phyloP scores from a whole-genome alignment of 2,113 vertebrate species.

The Mobula hypostoma region DNA sequence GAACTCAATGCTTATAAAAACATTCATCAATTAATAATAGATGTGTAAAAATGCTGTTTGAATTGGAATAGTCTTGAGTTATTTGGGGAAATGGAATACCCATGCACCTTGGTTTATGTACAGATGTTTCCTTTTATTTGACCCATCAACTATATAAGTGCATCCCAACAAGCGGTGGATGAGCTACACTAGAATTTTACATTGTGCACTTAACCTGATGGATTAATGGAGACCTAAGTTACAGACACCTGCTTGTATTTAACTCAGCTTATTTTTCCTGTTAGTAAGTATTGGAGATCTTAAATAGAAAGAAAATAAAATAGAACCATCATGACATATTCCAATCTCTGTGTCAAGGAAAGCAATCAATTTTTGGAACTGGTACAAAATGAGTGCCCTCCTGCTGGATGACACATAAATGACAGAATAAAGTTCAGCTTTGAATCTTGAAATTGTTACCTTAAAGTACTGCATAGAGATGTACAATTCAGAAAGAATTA shows the following conservation, averaged over 20 bases:
- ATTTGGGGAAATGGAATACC: too few relatives aligned
- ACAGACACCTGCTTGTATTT: background rate
- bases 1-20: background rate
- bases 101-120: background rate
- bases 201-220: background rate
- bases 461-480: background rate
- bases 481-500: background rate
- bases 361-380: background rate
- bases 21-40: background rate
- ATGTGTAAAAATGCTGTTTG: background rate
- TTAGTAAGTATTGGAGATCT: background rate
- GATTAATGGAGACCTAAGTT: background rate
- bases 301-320: background rate
- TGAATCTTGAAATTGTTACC: background rate
- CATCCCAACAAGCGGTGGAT: background rate
- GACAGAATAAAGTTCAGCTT: background rate
- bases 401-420: background rate
- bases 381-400: conserved; percentile 9
- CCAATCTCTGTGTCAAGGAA: background rate
- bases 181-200: background rate
- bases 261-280: background rate
- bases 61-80: background rate
- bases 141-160: background rate
- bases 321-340: background rate
- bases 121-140: background rate